Evolutionary conservation across 2,888 invertebrate species (phyloP), one percentile per base, ranked within the genome.

Genomic region (Elgonia sp.): DNA sequence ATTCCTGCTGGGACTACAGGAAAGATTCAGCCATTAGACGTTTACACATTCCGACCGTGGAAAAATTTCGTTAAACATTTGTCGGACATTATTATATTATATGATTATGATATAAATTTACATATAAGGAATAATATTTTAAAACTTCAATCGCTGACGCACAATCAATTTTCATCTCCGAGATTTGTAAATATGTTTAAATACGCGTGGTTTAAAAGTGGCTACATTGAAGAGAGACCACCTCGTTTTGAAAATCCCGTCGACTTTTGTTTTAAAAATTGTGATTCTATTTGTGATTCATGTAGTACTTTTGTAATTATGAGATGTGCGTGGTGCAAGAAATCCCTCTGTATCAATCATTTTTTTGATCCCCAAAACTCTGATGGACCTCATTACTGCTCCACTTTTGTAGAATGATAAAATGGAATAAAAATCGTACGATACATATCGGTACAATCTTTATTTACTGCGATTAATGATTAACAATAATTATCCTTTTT

Each of bases 131-230:
- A 85, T 72, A 87, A 87, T 53, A 76, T 83, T 18, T 57, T 83
- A 20, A 85, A 88, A 69, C 29, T 89, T 0, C 83, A 86, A 67
- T 88, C 81, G 0, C 60, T 86, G 5, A 79, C 70, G 16, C 81
- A 84, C 62, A 86, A 89, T 62, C 84, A 88, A 37, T 86, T 88
- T 50, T 88, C 82, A 16, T 88, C 82, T 0, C 84, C 84, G 29
- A 42, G 84, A 60, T 88, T 82, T 42, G 6, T 72, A 12, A 87
- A 86, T 55, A 16, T 84, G 1, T 87, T 89, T 12, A 81, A 85
- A 81, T 90, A 84, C 67, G 81, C 81, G 20, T 90, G 84, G 86
- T 84, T 50, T 20, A 86, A 86, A 73, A 89, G 89, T 72, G 88
- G 83, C 20, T 90, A 84, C 69, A 40, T 82, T 50, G 16, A 57